Conservation (phyloP, 2,888 invertebrate genomes). For the Mystacides longicornis region DNA sequence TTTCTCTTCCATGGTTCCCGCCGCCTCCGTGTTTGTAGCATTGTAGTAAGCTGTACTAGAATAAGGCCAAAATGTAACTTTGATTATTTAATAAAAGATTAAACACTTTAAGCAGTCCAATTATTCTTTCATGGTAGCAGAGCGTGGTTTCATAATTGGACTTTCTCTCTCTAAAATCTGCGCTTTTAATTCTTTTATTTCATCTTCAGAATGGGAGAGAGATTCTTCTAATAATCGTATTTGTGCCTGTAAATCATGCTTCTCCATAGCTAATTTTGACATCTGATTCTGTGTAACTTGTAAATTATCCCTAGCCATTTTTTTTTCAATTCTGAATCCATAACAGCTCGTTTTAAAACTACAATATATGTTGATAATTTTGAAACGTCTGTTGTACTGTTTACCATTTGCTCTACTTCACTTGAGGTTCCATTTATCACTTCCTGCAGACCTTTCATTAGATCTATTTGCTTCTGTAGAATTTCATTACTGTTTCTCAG, state of each 20-base stretch:
- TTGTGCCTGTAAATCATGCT: conserved; percentile 28
- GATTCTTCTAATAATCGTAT: conserved; percentile 15
- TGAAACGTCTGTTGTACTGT: conserved; percentile 10
- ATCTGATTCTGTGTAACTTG: conserved; percentile 33
- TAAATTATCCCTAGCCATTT: conserved; percentile 33
- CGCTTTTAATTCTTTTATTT: conserved; percentile 13
- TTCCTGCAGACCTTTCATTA: conserved; percentile 38
- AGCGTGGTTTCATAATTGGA: too few relatives aligned
- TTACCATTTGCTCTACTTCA: conserved; percentile 45
- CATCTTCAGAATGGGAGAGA: conserved; percentile 11
- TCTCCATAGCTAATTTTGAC: conserved; percentile 29
- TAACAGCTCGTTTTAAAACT: conserved; percentile 31
- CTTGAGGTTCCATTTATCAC: conserved; percentile 50
- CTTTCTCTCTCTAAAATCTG: conserved; percentile 2
- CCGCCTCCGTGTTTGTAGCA: too few relatives aligned
- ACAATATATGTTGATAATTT: conserved; percentile 18
- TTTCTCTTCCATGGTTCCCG: too few relatives aligned
- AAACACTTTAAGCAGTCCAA: too few relatives aligned
- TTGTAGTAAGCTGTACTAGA: too few relatives aligned
- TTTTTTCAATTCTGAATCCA: conserved; percentile 40
- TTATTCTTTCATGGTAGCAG: too few relatives aligned
- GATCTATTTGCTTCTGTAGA: conserved; percentile 45
- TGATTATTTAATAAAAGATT: too few relatives aligned
- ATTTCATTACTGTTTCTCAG: conserved; percentile 48
- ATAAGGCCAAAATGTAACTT: too few relatives aligned